Base-by-base conservation (phyloP, 2,888 invertebrate species). In the Lochmaea capreae region DNA sequence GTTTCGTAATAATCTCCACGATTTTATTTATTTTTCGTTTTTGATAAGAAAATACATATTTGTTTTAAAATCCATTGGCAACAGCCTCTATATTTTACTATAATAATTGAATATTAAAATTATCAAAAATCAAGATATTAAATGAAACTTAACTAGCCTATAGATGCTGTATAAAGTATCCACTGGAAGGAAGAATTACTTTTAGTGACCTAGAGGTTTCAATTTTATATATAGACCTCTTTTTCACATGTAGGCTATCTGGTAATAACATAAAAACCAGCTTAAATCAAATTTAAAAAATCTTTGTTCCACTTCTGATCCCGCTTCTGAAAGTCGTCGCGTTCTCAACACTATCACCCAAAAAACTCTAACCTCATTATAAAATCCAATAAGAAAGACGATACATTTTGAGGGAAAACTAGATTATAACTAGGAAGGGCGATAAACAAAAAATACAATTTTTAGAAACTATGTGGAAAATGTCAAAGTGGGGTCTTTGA, bases 361-460 rank as follows among this genome's bases (percentile, higher is more conserved):
- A 59, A 58, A 70, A 71, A 71, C 74, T 63, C 49, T 74, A 74
- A 74, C 74, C 69, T 75, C 70, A 77, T 77, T 77, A 77, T 75
- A 77, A 77, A 77, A 77, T 66, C 71, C 71, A 65, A 73, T 75
- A 77, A 71, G 73, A 67, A 65, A 63, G 67, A 71, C 62, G 74
- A 76, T 73, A 63, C 42, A 76, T 73, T 67, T 71, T 42, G 71
- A 65, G 65, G 10, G 39, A 67, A 70, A 69, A 77, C 71, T 42
- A 59, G 76, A 77, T 77, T 73, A 77, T 75, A 63, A 67, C 70
- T 66, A 49, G 22, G 52, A 52, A 78, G 80, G 80, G 81, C 81
- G 83, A 83, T 82, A 84, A 84, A 83, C 81, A 83, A 82, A 54
- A 84, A 84, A 83, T 82, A 84, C 83, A 84, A 84, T 84, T 82